These are phyloP conservation scores for Neoitamus cyanurus DNA, from an alignment of 2,888 invertebrate genomes.

Conservation along the genomic window DNA sequence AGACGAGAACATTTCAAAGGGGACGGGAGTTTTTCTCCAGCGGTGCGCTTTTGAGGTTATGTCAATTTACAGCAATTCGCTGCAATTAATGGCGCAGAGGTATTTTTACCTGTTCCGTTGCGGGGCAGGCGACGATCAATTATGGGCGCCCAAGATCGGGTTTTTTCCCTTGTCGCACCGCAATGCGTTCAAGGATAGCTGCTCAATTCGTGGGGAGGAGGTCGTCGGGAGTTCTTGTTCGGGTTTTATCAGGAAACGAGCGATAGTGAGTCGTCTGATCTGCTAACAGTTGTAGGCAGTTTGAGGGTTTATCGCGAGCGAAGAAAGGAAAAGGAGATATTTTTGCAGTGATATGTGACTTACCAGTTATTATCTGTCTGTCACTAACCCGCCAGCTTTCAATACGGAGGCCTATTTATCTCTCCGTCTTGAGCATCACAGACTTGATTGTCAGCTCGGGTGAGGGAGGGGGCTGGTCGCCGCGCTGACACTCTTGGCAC, in stretches of 20 bases:
- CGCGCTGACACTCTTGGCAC: slow-evolving; percentile 15
- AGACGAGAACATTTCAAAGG: not conserved
- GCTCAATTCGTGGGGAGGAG: not conserved
- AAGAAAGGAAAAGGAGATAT: not conserved
- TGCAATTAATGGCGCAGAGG: slow-evolving; percentile 11
- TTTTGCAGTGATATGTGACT: not conserved
- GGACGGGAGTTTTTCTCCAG: not conserved
- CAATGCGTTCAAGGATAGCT: not conserved
- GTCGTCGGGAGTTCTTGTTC: not conserved
- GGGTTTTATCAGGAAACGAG: not conserved
- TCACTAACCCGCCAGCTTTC: not conserved
- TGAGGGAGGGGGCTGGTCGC: not conserved
- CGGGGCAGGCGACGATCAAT: not conserved
- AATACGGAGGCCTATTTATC: not conserved
- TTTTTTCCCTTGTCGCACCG: not conserved
- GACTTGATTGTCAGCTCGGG: not conserved
- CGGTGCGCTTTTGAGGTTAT: slow-evolving; percentile 3
- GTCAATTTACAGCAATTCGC: slow-evolving; percentile 1
- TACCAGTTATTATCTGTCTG: not conserved
- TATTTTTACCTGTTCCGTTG: not conserved
- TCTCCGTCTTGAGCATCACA: not conserved
- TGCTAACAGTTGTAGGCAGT: not conserved
- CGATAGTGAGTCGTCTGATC: not conserved
- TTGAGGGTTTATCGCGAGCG: not conserved
- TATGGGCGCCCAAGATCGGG: not conserved